Evolutionary conservation across 2,113 vertebrate genomes (phyloP).

Genomic region (Hypomesus transpacificus): DNA sequence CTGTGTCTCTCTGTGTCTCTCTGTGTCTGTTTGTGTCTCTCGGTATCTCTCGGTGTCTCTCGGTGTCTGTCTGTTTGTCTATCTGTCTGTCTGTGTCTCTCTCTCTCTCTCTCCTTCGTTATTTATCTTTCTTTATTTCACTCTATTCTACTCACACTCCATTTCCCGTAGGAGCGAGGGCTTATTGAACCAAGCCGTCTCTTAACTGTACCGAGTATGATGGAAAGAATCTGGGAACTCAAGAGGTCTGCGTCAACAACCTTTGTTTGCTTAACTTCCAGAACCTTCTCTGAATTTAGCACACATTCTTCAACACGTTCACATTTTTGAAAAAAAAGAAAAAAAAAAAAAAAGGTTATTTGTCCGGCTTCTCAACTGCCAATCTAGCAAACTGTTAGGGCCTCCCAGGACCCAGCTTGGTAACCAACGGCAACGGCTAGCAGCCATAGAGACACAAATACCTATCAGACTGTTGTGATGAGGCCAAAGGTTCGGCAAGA

Average conservation of each 20-base stretch:
- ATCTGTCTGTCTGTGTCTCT: too few species aligned
- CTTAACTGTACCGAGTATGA: constrained; percentile 58
- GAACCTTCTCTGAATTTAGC: constrained; percentile 41
- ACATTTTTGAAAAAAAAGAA: neutral
- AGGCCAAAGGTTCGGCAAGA: constrained; percentile 27
- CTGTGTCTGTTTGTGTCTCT: too few species aligned
- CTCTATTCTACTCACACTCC: too few species aligned
- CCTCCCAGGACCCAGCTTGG: constrained; percentile 14
- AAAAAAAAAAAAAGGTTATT: constrained; percentile 10
- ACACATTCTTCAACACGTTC: constrained; percentile 36
- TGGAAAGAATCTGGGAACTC: constrained; percentile 56
- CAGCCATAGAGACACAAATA: constrained; percentile 34
- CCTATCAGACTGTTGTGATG: constrained; percentile 13
- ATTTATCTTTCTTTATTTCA: too few species aligned
- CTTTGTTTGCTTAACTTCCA: constrained; percentile 58
- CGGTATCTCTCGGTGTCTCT: too few species aligned
- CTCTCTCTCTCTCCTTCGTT: too few species aligned
- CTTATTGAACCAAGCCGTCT: constrained; percentile 67
- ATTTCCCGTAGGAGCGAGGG: constrained; percentile 1
- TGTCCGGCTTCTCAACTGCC: constrained; percentile 37
- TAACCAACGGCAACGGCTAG: constrained; percentile 36
- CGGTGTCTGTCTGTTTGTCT: too few species aligned
- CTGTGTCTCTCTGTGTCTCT: too few species aligned
- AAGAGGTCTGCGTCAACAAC: constrained; percentile 60
- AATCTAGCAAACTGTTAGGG: constrained; percentile 25